Base-by-base conservation (phyloP, 1,140 invertebrate species). In the Brachionus sp. region DNA sequence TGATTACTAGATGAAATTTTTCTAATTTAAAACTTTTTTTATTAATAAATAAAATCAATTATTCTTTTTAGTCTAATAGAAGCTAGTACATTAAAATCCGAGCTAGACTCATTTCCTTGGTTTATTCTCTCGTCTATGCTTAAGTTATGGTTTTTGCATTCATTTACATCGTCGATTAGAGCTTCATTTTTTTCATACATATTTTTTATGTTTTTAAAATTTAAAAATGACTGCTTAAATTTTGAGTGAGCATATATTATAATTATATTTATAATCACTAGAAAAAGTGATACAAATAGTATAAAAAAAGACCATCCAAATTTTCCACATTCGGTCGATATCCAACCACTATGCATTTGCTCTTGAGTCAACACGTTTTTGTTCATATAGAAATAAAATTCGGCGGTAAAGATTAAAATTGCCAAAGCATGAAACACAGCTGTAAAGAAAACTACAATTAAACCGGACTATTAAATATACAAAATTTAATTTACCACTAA, bases 41-140 rank as follows among this genome's bases (percentile, higher is more conserved):
- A 44, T 35, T 46, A 75, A 46, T 75, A 75, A 75, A 75, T 75
- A 75, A 75, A 75, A 46, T 75, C 70, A 46, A 75, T 75, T 25
- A 75, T 75, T 46, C 70, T 50, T 46, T 75, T 75, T 10, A 75
- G 70, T 75, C 44, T 50, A n/a, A 10, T 46, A 5, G 70, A 75
- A 19, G 70, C 5, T 25, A 29, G 29, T 3, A 57, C 50, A 57
- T 57, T 57, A 9, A 57, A 57, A 57, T 57, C 16, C n/a, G 50
- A 25, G 19, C 50, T 57, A 57, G 50, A 57, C 50, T 19, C 50
- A 19, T 23, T 57, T 23, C 19, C 50, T 16, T n/a, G n/a, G 0
- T 19, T 57, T 4, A 12, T 46, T 23, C 6, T n/a, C n/a, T 46
- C 70, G n/a, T 75, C 42, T 13, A 25, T 46, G 16, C 25, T 75